These are phyloP conservation scores for Megatriorchis doriae DNA, from an alignment of 2,113 vertebrate genomes.

Conservation along the genomic window DNA sequence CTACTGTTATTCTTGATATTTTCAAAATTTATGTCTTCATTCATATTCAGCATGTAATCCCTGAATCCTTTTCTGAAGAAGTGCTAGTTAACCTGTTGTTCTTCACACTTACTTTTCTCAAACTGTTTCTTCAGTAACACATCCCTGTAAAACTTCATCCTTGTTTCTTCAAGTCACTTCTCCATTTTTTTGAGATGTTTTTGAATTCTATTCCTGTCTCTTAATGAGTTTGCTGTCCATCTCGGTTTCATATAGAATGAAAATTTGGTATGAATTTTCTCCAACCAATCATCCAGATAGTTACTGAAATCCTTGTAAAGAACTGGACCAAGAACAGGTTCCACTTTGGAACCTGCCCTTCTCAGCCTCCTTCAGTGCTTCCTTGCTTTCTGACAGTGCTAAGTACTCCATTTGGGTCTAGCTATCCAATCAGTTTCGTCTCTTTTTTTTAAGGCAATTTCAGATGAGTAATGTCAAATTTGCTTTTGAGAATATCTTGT, in stretches of 20 bases:
- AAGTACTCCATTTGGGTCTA: neutral
- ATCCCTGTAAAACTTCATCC: neutral
- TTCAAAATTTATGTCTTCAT: neutral
- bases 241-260: neutral
- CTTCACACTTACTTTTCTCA: neutral
- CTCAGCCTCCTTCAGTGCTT: neutral
- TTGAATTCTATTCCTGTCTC: neutral
- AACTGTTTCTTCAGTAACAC: neutral
- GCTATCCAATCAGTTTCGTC: neutral
- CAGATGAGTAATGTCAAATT: neutral
- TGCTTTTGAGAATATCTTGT: neutral
- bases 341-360: neutral
- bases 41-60: neutral
- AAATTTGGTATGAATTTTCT: neutral
- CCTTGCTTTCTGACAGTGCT: neutral
- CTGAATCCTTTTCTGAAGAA: neutral
- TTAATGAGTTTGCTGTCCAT: neutral
- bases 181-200: neutral
- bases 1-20: neutral
- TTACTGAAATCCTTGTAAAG: neutral
- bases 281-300: neutral
- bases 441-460: neutral
- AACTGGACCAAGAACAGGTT: neutral
- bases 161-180: neutral
- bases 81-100: neutral